Evolutionary conservation across 2,888 invertebrate species (phyloP).

Genomic region (Ormyrus pomaceus): DNA sequence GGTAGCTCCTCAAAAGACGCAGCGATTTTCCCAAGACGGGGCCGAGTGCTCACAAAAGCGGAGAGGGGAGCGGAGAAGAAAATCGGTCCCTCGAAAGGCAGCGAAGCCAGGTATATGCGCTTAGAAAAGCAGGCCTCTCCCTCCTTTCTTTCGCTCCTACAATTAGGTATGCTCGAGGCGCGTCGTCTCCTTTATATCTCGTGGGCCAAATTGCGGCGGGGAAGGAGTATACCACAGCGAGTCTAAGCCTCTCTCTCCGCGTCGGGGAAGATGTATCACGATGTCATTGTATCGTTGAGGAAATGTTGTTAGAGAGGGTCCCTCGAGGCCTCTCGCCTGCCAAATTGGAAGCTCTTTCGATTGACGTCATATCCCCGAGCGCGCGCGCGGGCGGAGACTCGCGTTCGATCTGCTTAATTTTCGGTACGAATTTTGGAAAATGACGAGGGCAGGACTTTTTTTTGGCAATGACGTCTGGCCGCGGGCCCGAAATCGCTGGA

Average conservation of each 20-base stretch:
- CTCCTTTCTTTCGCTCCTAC: too few relatives aligned
- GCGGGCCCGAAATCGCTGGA: not conserved
- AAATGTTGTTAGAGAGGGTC: not conserved
- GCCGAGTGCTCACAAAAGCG: not conserved
- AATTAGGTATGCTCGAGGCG: too few relatives aligned
- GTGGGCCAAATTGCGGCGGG: too few relatives aligned
- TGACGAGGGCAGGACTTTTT: not conserved
- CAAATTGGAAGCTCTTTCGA: not conserved
- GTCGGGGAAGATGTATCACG: not conserved
- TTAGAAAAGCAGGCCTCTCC: slow-evolving; percentile 8
- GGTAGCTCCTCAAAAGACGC: slow-evolving; percentile 6
- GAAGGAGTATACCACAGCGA: not conserved
- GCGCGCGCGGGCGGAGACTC: not conserved
- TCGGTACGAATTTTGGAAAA: not conserved
- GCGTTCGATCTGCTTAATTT: not conserved
- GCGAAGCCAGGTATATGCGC: slow-evolving; percentile 25
- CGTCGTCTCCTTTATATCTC: too few relatives aligned
- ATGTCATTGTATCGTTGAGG: slow-evolving; percentile 16
- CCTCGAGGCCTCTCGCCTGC: not conserved
- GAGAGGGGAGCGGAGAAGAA: slow-evolving; percentile 11
- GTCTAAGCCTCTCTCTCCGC: not conserved
- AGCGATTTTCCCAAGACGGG: slow-evolving; percentile 33
- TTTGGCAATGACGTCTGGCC: not conserved
- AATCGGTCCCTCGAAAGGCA: slow-evolving; percentile 25
- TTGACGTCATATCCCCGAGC: not conserved